phyloP scores from a whole-genome alignment of 2,113 vertebrate genomes.

The Guaruba guarouba region DNA sequence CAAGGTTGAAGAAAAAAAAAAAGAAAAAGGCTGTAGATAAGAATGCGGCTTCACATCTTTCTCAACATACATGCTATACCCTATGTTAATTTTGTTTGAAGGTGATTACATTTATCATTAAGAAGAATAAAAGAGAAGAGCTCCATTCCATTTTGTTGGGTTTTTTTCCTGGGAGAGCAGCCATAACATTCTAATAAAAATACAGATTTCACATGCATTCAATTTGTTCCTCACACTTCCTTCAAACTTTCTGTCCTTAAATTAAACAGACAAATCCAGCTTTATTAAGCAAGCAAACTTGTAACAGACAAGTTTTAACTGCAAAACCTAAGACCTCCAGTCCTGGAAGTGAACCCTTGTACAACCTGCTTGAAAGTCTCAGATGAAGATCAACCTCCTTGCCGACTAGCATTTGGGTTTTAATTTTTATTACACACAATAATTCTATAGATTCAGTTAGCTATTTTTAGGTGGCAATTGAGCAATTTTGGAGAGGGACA shows the following conservation, averaged over 20 bases:
- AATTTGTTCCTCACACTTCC: not conserved
- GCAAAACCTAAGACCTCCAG: not conserved
- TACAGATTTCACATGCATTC: not conserved
- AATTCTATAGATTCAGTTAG: not conserved
- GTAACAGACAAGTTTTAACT: not conserved
- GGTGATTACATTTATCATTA: not conserved
- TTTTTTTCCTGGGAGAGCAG: not conserved
- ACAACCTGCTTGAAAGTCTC: not conserved
- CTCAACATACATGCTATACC: not conserved
- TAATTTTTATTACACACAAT: not conserved
- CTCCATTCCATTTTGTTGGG: not conserved
- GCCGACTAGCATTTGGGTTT: not conserved
- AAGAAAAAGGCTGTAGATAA: not conserved
- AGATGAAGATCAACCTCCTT: not conserved
- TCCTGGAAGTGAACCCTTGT: not conserved
- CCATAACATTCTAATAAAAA: not conserved
- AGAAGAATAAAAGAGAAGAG: not conserved
- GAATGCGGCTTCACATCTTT: not conserved
- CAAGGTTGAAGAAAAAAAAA: not conserved
- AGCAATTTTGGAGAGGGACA: not conserved
- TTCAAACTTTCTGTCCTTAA: not conserved
- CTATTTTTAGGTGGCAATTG: not conserved
- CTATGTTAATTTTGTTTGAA: not conserved
- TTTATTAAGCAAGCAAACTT: not conserved
- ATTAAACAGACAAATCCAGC: not conserved